Percentiles rank a stretch among this genome's conserved stretches.
These are phyloP conservation scores for Galaxias olidus DNA, from an alignment of 2,797 vertebrate species.

Conservation along the genomic window DNA sequence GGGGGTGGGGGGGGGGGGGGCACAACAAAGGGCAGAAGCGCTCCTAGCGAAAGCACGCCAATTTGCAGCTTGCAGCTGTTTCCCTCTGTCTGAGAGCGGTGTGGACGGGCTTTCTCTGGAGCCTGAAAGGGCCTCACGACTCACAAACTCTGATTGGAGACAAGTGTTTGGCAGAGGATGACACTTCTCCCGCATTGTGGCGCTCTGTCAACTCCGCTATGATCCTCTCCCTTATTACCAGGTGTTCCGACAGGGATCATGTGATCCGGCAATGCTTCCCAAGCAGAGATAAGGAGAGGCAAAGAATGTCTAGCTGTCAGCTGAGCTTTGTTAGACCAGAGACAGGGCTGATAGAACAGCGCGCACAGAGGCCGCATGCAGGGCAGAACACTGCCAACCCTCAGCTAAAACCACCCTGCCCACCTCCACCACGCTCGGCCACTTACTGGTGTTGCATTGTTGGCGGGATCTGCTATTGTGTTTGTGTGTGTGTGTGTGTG, in stretches of 20 bases:
- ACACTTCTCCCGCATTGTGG: conserved; percentile 33
- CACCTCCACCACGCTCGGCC: too few species aligned
- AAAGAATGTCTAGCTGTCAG: not conserved
- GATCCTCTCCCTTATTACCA: conserved; percentile 21
- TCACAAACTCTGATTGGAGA: conserved; percentile 38
- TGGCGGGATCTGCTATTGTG: too few species aligned
- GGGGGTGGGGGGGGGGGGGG: conserved; percentile 55
- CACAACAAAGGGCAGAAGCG: conserved; percentile 58
- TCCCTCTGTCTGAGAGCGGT: conserved; percentile 52
- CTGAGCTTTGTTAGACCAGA: not conserved
- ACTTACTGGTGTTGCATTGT: too few species aligned
- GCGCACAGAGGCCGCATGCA: too few species aligned
- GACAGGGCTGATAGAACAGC: not conserved
- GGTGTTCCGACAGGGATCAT: conserved; percentile 23
- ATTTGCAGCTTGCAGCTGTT: conserved; percentile 69
- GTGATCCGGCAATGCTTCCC: conserved; percentile 1
- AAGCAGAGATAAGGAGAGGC: not conserved
- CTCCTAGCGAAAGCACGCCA: conserved; percentile 53
- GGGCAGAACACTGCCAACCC: too few species aligned
- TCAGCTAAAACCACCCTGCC: too few species aligned
- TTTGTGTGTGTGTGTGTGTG: not conserved
- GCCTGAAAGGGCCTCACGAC: conserved; percentile 39
- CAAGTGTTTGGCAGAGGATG: conserved; percentile 29
- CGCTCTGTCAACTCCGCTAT: conserved; percentile 21
- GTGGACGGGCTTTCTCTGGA: conserved; percentile 33